phyloP scores from a whole-genome alignment of 2,113 vertebrate genomes.

The Pygoscelis adeliae region DNA sequence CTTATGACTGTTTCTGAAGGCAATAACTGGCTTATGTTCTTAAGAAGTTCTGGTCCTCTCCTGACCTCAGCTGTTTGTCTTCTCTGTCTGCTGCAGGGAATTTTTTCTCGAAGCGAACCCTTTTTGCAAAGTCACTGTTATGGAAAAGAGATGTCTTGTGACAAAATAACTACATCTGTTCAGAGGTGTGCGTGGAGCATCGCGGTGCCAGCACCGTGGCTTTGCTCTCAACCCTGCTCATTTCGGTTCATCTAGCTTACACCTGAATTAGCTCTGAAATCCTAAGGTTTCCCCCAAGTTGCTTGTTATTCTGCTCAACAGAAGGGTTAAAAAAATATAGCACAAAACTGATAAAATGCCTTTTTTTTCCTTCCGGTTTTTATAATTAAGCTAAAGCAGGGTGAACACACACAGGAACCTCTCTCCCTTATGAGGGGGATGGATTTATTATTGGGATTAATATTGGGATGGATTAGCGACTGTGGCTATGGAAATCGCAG shows the following conservation, averaged over 20 bases:
- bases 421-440: accelerated
- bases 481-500: neutral
- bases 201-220: accelerated
- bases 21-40: neutral
- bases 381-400: neutral
- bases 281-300: neutral
- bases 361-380: neutral
- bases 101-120: neutral
- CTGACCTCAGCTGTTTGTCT: neutral
- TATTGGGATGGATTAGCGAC: neutral
- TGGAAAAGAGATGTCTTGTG: neutral
- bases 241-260: neutral
- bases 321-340: neutral
- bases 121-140: neutral
- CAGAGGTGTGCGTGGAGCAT: neutral
- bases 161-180: neutral
- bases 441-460: neutral
- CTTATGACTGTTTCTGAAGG: neutral
- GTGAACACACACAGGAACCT: neutral
- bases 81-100: neutral
- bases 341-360: neutral
- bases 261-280: neutral
- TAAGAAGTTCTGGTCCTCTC: neutral
- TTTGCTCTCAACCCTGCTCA: neutral
- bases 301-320: neutral